phyloP scores from a whole-genome alignment of 2,113 vertebrate species.

The Romanogobio albipinnatus region DNA sequence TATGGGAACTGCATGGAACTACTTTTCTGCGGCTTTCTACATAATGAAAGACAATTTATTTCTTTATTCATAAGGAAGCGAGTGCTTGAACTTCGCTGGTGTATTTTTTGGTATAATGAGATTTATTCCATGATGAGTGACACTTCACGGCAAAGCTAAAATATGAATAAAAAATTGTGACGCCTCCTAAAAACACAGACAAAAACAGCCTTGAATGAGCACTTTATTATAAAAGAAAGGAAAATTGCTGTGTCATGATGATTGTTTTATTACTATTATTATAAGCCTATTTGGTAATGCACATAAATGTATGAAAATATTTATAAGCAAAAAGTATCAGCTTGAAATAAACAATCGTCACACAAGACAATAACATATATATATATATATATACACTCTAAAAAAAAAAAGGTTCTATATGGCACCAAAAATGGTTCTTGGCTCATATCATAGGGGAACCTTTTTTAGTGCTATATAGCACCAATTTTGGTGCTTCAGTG shows the following conservation, averaged over 20 bases:
- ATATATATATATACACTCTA: too few species aligned
- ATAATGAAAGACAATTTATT: conserved; percentile 57
- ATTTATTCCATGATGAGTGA: neutral
- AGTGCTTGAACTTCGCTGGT: conserved; percentile 42
- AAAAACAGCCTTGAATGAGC: neutral
- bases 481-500: too few species aligned
- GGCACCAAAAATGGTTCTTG: too few species aligned
- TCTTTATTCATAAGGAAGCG: conserved; percentile 51
- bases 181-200: neutral
- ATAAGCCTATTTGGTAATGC: neutral
- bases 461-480: too few species aligned
- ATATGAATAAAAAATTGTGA: conserved; percentile 21
- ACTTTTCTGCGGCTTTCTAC: conserved; percentile 72
- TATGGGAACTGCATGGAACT: conserved; percentile 78
- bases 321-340: too few species aligned
- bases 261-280: neutral
- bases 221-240: neutral
- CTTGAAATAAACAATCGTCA: too few species aligned
- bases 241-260: neutral
- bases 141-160: neutral
- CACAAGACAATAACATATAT: too few species aligned
- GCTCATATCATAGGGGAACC: too few species aligned
- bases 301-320: neutral
- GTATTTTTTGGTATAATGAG: conserved; percentile 43
- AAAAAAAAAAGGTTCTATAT: too few species aligned